Percentiles rank a stretch among this genome's conserved stretches.
Conservation (phyloP, 2,888 invertebrate genomes). For the Lathronympha strigana region DNA sequence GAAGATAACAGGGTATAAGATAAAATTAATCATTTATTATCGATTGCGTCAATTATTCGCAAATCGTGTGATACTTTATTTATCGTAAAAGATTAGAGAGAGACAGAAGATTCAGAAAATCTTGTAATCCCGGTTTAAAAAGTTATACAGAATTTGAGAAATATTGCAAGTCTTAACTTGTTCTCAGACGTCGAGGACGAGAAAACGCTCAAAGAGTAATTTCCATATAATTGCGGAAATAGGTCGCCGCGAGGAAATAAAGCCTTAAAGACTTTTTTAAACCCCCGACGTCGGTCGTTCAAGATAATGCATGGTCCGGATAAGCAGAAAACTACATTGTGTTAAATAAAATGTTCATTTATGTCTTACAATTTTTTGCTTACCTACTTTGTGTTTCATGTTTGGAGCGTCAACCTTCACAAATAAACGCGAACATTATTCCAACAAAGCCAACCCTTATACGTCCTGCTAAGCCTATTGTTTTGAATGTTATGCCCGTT, state of each 20-base stretch:
- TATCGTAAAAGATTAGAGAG: conserved; percentile 15
- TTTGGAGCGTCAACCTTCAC: conserved; percentile 40
- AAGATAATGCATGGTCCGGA: conserved; percentile 20
- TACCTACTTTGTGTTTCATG: conserved; percentile 30
- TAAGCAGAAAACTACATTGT: conserved; percentile 6
- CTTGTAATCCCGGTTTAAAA: background rate
- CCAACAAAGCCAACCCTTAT: conserved; percentile 61
- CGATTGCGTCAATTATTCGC: background rate
- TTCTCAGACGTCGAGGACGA: conserved; percentile 1
- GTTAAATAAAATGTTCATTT: conserved; percentile 2
- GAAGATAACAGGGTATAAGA: too few relatives aligned
- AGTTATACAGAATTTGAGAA: background rate
- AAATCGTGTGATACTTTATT: conserved; percentile 3
- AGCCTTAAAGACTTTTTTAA: conserved; percentile 28
- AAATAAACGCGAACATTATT: conserved; percentile 52
- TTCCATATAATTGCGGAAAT: conserved; percentile 38
- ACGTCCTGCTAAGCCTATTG: conserved; percentile 60
- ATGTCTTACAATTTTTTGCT: conserved; percentile 2
- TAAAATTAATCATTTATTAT: conserved; percentile 14
- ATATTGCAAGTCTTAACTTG: background rate
- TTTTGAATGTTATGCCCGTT: conserved; percentile 72
- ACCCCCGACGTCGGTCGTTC: conserved; percentile 17
- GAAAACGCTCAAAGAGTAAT: conserved; percentile 27
- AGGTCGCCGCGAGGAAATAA: conserved; percentile 32
- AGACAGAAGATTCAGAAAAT: too few relatives aligned